These are phyloP conservation scores for Anadara kagoshimensis DNA, from an alignment of 1,140 invertebrate genomes.

Conservation along the genomic window DNA sequence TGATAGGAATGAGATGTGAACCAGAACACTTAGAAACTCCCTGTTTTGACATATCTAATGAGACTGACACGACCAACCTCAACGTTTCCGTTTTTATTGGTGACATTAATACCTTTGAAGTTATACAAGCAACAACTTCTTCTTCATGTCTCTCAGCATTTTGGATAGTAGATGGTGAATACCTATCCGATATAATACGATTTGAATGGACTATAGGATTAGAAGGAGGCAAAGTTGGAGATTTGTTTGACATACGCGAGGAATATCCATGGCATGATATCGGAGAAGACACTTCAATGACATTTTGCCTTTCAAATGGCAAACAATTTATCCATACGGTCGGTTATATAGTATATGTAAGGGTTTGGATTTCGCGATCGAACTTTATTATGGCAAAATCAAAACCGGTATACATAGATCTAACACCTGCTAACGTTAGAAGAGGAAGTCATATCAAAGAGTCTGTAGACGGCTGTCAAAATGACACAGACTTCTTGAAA, in stretches of 20 bases:
- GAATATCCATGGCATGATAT: constrained; percentile 21
- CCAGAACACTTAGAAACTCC: constrained; percentile 10
- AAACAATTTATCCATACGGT: neutral
- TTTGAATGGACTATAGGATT: constrained; percentile 17
- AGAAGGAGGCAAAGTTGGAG: neutral
- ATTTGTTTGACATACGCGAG: constrained; percentile 3
- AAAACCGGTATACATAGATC: constrained; percentile 9
- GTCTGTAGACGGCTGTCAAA: neutral
- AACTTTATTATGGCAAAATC: neutral
- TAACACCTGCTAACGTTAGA: neutral
- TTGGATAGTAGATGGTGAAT: neutral
- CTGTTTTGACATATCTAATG: neutral
- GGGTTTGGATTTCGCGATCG: constrained; percentile 1
- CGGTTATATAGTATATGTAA: constrained; percentile 7
- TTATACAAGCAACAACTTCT: neutral
- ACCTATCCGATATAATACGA: neutral
- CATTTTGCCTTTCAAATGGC: constrained; percentile 1
- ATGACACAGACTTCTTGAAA: constrained; percentile 6
- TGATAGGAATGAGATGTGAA: constrained; percentile 21
- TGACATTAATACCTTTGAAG: neutral
- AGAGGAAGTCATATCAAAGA: constrained; percentile 5
- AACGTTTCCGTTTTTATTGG: neutral
- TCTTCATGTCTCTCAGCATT: constrained; percentile 3
- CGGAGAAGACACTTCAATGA: neutral
- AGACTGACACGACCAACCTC: neutral